A percentile compares a stretch with the other conserved stretches of the same genome.
Conservation (phyloP, 2,888 invertebrate genomes). For the Cetonia aurata region DNA sequence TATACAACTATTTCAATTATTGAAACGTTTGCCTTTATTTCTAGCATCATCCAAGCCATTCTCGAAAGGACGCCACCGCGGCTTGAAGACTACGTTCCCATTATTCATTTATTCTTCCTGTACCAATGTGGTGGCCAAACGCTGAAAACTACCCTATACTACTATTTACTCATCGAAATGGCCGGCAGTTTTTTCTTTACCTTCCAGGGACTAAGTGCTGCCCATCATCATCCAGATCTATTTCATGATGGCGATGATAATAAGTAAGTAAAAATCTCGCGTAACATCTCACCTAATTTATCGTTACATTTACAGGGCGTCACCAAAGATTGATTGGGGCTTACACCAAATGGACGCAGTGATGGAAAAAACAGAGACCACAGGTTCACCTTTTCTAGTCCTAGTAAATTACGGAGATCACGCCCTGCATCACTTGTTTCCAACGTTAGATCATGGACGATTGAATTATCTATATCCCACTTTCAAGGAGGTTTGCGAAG, state of each 20-base stretch:
- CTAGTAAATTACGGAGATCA: constrained; percentile 85
- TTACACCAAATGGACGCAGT: constrained; percentile 82
- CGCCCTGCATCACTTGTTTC: constrained; percentile 84
- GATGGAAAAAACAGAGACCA: constrained; percentile 78
- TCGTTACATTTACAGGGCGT: constrained; percentile 63
- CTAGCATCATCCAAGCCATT: constrained; percentile 49
- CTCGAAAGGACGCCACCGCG: constrained; percentile 36
- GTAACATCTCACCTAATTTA: neutral
- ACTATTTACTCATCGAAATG: constrained; percentile 75
- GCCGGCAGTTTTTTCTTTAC: constrained; percentile 74
- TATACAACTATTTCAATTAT: neutral
- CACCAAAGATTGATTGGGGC: constrained; percentile 78
- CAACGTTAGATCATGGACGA: constrained; percentile 83
- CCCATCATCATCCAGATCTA: constrained; percentile 84
- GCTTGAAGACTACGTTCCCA: constrained; percentile 63
- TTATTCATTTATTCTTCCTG: constrained; percentile 66
- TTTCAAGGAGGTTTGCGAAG: constrained; percentile 73
- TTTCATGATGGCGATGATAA: constrained; percentile 84
- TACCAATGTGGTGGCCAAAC: constrained; percentile 61
- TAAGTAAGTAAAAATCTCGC: constrained; percentile 65
- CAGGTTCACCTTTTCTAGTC: constrained; percentile 76
- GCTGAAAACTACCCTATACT: constrained; percentile 63
- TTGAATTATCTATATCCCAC: constrained; percentile 76
- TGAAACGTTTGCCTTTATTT: constrained; percentile 27
- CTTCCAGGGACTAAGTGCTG: constrained; percentile 78